Evolutionary conservation across 2,797 vertebrate genomes (phyloP), one percentile per base, ranked within the genome.

Genomic region (Crenichthys baileyi): DNA sequence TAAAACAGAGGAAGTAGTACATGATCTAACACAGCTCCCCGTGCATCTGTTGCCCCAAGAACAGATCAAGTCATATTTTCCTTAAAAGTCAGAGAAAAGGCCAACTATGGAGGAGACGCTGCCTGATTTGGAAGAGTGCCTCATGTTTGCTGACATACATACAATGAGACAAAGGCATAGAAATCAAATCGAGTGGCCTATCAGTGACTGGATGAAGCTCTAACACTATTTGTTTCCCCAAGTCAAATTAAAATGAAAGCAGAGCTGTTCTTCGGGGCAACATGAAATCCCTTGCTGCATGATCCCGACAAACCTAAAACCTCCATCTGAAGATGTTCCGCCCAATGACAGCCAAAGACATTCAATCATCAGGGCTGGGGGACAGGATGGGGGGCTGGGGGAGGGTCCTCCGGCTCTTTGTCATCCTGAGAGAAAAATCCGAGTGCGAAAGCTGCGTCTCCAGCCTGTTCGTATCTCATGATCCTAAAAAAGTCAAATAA

Each of bases 341-440:
- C 90, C 89, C 91, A 94, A 94, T 91, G 94, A 95, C 93, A 85
- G 88, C 91, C 88, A 93, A 94, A 94, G 94, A 96, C 95, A 96
- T 96, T 96, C 95, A 95, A 90, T 95, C 95, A 95, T 86, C 90
- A 93, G 93, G 90, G 89, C 91, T 29, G 24, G 67, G 67, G 44
- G 63, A 4, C 20, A 22, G 12, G 36, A 36, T 29, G 12, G 67
- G 67, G 44, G 63, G 8, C 18, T 9, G 12, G 18, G 36, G 11
- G 67, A 16, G 44, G 67, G 67, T 44, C 24, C 67, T 26, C 39
- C 39, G 67, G 67, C 67, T 89, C 86, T 85, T 91, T 51, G 78
- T 93, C 90, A 89, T 94, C 94, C 93, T 95, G 94, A 95, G 95
- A 94, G 90, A 95, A 97, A 36, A 97, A 96, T 96, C 96, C 81